A percentile compares a stretch with the other conserved stretches of the same genome.
Conservation (phyloP, 2,888 invertebrate genomes). For the Gastrophysa polygoni region DNA sequence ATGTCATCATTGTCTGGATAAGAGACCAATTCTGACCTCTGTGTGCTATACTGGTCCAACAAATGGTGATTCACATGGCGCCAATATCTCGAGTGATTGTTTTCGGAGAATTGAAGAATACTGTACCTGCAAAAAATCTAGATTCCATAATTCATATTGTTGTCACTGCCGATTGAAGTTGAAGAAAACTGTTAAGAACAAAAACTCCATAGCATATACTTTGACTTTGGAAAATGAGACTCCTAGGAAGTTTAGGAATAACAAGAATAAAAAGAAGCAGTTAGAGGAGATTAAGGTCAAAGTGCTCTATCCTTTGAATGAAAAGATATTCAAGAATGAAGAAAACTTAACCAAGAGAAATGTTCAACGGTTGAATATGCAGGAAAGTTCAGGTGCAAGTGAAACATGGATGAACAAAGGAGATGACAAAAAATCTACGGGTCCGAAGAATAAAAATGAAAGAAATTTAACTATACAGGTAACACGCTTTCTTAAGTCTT, state of each 20-base stretch:
- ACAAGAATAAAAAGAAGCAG: slow-evolving; percentile 28
- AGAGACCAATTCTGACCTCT: slow-evolving; percentile 30
- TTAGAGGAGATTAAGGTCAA: slow-evolving; percentile 48
- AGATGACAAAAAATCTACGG: neutral
- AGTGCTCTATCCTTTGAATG: slow-evolving; percentile 37
- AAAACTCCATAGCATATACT: slow-evolving; percentile 59
- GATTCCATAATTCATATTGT: slow-evolving; percentile 30
- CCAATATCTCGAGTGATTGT: slow-evolving; percentile 5
- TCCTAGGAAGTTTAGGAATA: slow-evolving; percentile 21
- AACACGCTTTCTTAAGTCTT: slow-evolving; percentile 49
- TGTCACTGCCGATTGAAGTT: slow-evolving; percentile 45
- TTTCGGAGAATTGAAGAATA: slow-evolving; percentile 31
- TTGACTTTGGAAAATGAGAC: slow-evolving; percentile 52
- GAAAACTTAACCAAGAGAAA: slow-evolving; percentile 30
- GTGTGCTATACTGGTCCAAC: slow-evolving; percentile 33
- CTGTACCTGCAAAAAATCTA: slow-evolving; percentile 38
- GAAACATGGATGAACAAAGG: neutral
- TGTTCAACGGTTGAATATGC: slow-evolving; percentile 8
- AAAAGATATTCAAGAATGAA: slow-evolving; percentile 37
- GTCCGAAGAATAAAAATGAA: slow-evolving; percentile 11
- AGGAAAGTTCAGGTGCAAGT: neutral
- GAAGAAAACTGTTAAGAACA: slow-evolving; percentile 39
- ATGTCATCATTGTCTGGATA: slow-evolving; percentile 36
- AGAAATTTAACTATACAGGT: slow-evolving; percentile 39
- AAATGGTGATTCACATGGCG: slow-evolving; percentile 10